Percentiles rank a stretch among this genome's conserved stretches.
phyloP scores from a whole-genome alignment of 2,888 invertebrate genomes.

The Lycocerus yunnanus region DNA sequence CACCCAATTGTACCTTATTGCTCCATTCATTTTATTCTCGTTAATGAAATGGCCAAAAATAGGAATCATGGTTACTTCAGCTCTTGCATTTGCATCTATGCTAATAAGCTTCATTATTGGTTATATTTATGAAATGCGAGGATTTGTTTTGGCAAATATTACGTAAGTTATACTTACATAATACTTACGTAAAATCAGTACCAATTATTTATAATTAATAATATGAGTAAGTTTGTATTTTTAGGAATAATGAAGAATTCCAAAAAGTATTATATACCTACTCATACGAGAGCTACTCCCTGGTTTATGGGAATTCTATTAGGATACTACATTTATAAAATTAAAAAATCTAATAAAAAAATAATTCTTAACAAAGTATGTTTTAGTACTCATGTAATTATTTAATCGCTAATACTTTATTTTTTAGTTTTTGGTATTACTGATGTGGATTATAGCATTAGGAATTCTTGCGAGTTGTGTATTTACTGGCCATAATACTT shows the following conservation, averaged over 20 bases:
- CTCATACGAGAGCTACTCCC: constrained; percentile 44
- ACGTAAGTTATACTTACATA: neutral
- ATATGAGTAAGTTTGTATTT: no score
- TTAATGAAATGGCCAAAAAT: neutral
- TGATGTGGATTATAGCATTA: neutral
- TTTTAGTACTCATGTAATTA: constrained; percentile 36
- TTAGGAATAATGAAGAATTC: neutral
- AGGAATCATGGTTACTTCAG: neutral
- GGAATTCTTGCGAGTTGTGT: neutral
- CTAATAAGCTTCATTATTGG: neutral
- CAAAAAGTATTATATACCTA: constrained; percentile 41
- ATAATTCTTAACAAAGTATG: neutral
- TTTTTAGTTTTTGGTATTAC: neutral
- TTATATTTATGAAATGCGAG: neutral
- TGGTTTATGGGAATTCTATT: constrained; percentile 46
- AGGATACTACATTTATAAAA: constrained; percentile 39
- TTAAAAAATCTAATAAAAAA: constrained; percentile 15
- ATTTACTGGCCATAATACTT: neutral
- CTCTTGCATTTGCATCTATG: neutral
- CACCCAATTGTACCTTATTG: neutral
- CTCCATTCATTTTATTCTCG: neutral
- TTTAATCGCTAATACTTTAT: neutral
- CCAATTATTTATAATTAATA: neutral
- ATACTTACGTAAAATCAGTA: neutral
- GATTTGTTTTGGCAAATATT: neutral